Conservation (phyloP, 2,797 vertebrate genomes). For the Oreortyx pictus region DNA sequence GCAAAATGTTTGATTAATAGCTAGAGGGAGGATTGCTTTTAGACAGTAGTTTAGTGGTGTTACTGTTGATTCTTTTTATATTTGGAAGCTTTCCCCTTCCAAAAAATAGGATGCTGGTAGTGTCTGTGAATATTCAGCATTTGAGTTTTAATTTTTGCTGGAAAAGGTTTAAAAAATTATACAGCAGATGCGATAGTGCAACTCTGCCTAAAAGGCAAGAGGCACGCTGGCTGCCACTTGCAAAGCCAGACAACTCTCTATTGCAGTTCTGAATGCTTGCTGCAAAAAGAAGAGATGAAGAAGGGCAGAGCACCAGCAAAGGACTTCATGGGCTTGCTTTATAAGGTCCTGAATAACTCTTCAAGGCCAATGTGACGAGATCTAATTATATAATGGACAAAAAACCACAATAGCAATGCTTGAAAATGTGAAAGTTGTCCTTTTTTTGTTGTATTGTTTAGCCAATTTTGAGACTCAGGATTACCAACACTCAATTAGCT, state of each 20-base stretch:
- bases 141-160: neutral
- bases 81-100: neutral
- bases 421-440: neutral
- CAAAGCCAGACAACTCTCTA: neutral
- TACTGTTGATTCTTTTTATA: neutral
- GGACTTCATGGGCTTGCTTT: neutral
- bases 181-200: neutral
- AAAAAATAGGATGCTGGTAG: neutral
- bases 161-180: neutral
- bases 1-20: neutral
- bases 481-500: neutral
- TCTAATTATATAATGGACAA: neutral
- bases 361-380: neutral
- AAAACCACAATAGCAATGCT: neutral
- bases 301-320: neutral
- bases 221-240: fast-evolving
- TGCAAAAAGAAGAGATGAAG: neutral
- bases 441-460: neutral
- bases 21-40: neutral
- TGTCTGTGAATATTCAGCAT: neutral
- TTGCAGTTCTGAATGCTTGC: neutral
- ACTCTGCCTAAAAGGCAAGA: neutral
- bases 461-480: neutral
- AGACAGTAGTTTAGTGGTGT: neutral
- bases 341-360: neutral